Base-by-base conservation (phyloP, 2,888 invertebrate species). In the Lomographa bimaculata region DNA sequence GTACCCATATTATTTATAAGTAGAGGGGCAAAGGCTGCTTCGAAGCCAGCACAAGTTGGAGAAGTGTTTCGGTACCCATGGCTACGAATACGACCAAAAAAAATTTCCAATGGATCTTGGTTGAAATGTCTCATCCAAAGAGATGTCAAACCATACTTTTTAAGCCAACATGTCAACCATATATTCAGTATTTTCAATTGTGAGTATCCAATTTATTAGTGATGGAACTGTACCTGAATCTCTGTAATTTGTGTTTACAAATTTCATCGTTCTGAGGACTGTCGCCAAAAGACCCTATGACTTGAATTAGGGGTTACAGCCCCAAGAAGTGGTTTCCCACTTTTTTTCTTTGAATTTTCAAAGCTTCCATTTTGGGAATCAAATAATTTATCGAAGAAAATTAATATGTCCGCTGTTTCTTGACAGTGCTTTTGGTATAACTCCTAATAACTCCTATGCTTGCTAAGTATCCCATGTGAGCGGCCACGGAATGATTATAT, bases 1-100 rank as follows among this genome's bases (percentile, higher is more conserved):
- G 27, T 23, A 24, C 24, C 28, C 28, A 45, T 29, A 20, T 43
- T 43, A 32, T 27, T 43, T 12, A 43, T 28, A 9, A 43, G 14
- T 21, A 37, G n/a, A 1, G 32, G 27, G 4, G 37, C 24, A 11
- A 24, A 43, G 1, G 33, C 28, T 28, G 21, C 26, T 28, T 38
- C 37, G n/a, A 43, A 37, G 9, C 28, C 38, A 17, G 3, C 29
- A 33, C 19, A 33, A 2, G 37, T 23, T 6, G 37, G 32, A 3
- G 27, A 24, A 2, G 7, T 39, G 5, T 44, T 44, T 4, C 38
- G 5, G 12, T 21, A 29, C 5, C 44, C 38, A 18, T 39, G 34
- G 19, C 23, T 32, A 23, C 28, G 21, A 19, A 33, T 20, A 2
- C 18, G 12, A 0, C 27, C 32, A 33, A 43, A 43, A 33, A 43